Conservation (phyloP, 2,113 vertebrate species). For the human region GRCh38 chr11:122746501-122747000, state of each 20-base stretch:
- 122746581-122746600: neutral
- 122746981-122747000: neutral
- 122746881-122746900: neutral
- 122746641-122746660: neutral
- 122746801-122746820: neutral
- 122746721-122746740: neutral
- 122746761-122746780: neutral
- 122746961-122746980: neutral
- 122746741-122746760: too few species aligned
- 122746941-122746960: neutral
- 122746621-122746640: neutral
- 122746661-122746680: neutral
- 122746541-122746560: neutral
- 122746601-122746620: neutral
- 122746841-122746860: neutral
- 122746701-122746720: neutral
- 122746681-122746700: neutral
- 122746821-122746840: neutral
- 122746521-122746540: neutral
- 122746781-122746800: neutral
- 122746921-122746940: neutral
- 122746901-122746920: neutral
- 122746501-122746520: neutral
- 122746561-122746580: neutral
- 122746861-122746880: neutral